Evolutionary conservation across 2,888 invertebrate genomes (phyloP).

Genomic region (Mallateleia sp.): DNA sequence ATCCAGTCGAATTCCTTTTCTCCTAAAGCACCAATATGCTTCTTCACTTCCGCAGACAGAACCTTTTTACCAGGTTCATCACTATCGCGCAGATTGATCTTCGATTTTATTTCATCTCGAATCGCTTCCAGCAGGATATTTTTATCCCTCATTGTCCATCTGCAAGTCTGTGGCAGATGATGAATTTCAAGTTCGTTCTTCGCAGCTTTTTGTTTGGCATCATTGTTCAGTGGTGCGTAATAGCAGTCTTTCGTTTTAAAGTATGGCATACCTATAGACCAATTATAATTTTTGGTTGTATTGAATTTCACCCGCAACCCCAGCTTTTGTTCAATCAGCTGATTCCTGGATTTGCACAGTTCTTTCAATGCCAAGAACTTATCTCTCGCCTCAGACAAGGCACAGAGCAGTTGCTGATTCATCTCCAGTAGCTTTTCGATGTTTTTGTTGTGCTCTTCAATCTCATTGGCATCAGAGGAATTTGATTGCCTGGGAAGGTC

Average conservation of each 20-base stretch:
- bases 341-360: slow-evolving; percentile 88
- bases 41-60: slow-evolving; percentile 80
- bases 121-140: slow-evolving; percentile 90
- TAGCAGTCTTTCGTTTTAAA: slow-evolving; percentile 92
- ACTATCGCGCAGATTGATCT: slow-evolving; percentile 43
- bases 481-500: background rate
- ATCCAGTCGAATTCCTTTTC: slow-evolving; percentile 91
- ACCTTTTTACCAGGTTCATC: slow-evolving; percentile 59
- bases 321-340: slow-evolving; percentile 76
- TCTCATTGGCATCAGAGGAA: background rate
- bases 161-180: slow-evolving; percentile 83
- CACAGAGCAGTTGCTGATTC: slow-evolving; percentile 89
- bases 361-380: slow-evolving; percentile 86
- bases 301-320: slow-evolving; percentile 33
- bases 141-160: slow-evolving; percentile 91
- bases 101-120: slow-evolving; percentile 86
- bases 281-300: slow-evolving; percentile 60
- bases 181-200: slow-evolving; percentile 86
- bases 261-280: slow-evolving; percentile 91
- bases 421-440: slow-evolving; percentile 84
- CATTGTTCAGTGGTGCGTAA: slow-evolving; percentile 91
- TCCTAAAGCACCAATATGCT: slow-evolving; percentile 82
- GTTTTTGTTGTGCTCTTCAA: slow-evolving; percentile 86
- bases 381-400: slow-evolving; percentile 87
- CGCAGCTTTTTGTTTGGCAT: slow-evolving; percentile 90